phyloP scores from a whole-genome alignment of 2,797 vertebrate species.

The Antennarius maculatus region DNA sequence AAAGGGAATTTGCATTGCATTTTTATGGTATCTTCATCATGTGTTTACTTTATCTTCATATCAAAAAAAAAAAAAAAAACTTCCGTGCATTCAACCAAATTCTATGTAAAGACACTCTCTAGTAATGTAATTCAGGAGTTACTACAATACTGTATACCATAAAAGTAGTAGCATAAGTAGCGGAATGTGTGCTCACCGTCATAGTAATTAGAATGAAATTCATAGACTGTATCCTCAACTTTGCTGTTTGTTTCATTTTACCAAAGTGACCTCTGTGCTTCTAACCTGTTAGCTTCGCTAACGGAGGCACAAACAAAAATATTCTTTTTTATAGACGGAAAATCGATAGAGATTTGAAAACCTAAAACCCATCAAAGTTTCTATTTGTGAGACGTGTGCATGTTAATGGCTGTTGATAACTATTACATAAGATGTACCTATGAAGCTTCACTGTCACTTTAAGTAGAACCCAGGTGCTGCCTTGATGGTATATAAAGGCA shows the following conservation, averaged over 20 bases:
- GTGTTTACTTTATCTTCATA: background rate
- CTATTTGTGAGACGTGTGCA: background rate
- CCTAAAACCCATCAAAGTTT: background rate
- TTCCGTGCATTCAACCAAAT: slow-evolving; percentile 32
- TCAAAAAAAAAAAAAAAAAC: background rate
- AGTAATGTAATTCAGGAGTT: slow-evolving; percentile 1
- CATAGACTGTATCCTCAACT: slow-evolving; percentile 4
- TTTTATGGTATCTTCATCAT: slow-evolving; percentile 22
- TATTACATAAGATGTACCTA: background rate
- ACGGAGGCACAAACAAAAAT: background rate
- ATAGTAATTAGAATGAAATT: background rate
- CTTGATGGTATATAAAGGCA: slow-evolving; percentile 69
- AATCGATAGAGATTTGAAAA: slow-evolving; percentile 1
- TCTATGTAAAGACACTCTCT: slow-evolving; percentile 17
- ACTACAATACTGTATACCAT: background rate
- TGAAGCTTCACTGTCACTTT: slow-evolving; percentile 28
- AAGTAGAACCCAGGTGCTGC: slow-evolving; percentile 61
- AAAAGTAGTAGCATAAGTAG: slow-evolving; percentile 5
- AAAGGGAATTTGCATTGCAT: slow-evolving; percentile 32
- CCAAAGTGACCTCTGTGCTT: background rate
- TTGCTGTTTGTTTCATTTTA: slow-evolving; percentile 9
- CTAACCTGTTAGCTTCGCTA: background rate
- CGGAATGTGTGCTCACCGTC: background rate
- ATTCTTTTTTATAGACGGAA: background rate
- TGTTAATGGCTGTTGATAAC: slow-evolving; percentile 7